Evolutionary conservation across 2,797 vertebrate species (phyloP), one percentile per base, ranked within the genome.

Genomic region (Valencia hispanica): DNA sequence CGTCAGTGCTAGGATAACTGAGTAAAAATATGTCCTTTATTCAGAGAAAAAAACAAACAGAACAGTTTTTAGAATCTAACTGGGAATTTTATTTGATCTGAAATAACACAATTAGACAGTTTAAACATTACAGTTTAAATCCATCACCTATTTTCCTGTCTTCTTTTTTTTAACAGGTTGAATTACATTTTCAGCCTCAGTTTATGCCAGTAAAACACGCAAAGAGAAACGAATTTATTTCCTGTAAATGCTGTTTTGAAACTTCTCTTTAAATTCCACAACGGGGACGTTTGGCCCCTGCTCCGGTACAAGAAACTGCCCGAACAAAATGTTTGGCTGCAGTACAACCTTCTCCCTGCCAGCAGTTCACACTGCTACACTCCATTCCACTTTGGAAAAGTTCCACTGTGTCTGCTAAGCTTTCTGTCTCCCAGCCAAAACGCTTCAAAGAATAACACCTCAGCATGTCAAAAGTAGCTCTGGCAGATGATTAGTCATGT

Each of bases 281-380:
- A 78, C 73, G 65, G 70, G 61, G 83, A 78, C 30, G 20, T 59
- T 27, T 86, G 86, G 82, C 80, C 45, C 43, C 73, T 1, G 2
- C 80, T 84, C 82, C 76, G 34, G 74, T 74, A 74, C 70, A 78
- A 68, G 70, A 30, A 80, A 79, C 81, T 83, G 81, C 86, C 80
- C 79, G 84, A 90, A 91, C 84, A 78, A 86, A 90, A 90, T 86
- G 86, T 88, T 85, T 89, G 86, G 85, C 75, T 85, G 86, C 79
- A 85, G 68, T 84, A 74, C 82, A 86, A 86, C 74, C 68, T 59
- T 72, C 72, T 79, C 71, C 53, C 81, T 84, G 88, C 83, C 86
- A 88, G 86, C 50, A 72, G 80, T 87, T 93, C 82, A 55, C 79
- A 79, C 81, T 76, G 72, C 48, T 78, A n/a, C 78, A 80, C 84